Percentiles rank a stretch among this genome's conserved stretches.
phyloP scores from a whole-genome alignment of 2,797 vertebrate species.

The Orestias chungarensis region DNA sequence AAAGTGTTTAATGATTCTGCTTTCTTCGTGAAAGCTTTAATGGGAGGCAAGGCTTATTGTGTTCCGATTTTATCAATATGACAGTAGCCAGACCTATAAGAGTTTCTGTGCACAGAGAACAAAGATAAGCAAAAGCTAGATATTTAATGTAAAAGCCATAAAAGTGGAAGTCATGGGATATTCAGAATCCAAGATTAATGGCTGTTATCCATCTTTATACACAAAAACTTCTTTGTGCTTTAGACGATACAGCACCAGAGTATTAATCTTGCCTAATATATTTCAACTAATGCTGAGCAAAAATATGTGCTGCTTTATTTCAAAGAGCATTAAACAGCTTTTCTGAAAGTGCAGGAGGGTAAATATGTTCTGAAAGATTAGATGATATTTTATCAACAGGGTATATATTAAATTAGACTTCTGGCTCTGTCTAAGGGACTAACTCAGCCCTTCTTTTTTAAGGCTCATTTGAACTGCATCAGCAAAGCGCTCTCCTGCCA shows the following conservation, averaged over 20 bases:
- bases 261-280: constrained; percentile 5
- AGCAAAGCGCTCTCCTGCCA: constrained; percentile 78
- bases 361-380: constrained; percentile 7
- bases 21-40: background rate
- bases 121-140: constrained; percentile 9
- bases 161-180: constrained; percentile 23
- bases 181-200: constrained; percentile 27
- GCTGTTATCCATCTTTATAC: constrained; percentile 27
- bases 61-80: constrained; percentile 8
- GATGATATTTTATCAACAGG: constrained; percentile 14
- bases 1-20: background rate
- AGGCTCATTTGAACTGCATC: constrained; percentile 82
- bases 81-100: constrained; percentile 12
- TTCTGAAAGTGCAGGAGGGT: constrained; percentile 5
- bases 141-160: constrained; percentile 22
- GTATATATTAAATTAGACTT: constrained; percentile 10
- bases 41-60: constrained; percentile 7
- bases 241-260: constrained; percentile 20
- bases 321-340: constrained; percentile 11
- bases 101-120: constrained; percentile 1
- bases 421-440: constrained; percentile 7
- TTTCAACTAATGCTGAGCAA: constrained; percentile 15
- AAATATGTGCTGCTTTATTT: constrained; percentile 14
- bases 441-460: constrained; percentile 20
- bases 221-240: constrained; percentile 24